phyloP scores from a whole-genome alignment of 1,140 invertebrate genomes.

The Marisa cornuarietis region DNA sequence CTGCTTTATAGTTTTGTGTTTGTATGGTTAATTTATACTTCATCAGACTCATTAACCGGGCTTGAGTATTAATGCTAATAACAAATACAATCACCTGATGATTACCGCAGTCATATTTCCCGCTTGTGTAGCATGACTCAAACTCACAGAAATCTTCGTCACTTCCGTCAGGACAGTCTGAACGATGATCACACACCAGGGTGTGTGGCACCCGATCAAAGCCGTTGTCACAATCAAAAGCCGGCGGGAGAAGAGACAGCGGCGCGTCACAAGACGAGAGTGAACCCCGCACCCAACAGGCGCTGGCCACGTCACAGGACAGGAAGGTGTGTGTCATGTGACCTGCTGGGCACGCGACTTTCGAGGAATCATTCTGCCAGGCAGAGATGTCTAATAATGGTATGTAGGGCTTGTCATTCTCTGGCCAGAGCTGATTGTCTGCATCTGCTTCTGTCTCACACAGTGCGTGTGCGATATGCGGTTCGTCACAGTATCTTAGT shows the following conservation, averaged over 20 bases:
- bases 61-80: neutral
- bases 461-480: neutral
- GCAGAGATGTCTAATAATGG: neutral
- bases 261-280: neutral
- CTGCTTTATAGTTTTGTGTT: no score
- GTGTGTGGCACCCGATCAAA: neutral
- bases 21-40: neutral
- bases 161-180: conserved; percentile 7
- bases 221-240: neutral
- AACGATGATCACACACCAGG: conserved; percentile 12
- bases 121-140: neutral
- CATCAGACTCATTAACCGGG: no score
- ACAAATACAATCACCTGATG: neutral
- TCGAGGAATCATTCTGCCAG: neutral
- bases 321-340: conserved; percentile 12
- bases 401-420: neutral
- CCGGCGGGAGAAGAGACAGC: neutral
- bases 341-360: neutral
- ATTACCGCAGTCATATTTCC: neutral
- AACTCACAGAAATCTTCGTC: conserved; percentile 16
- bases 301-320: conserved; percentile 5
- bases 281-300: neutral
- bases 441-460: neutral
- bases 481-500: neutral
- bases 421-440: neutral